Evolutionary conservation across 2,797 vertebrate species (phyloP), one percentile per base, ranked within the genome.

Genomic region (Merluccius polli): DNA sequence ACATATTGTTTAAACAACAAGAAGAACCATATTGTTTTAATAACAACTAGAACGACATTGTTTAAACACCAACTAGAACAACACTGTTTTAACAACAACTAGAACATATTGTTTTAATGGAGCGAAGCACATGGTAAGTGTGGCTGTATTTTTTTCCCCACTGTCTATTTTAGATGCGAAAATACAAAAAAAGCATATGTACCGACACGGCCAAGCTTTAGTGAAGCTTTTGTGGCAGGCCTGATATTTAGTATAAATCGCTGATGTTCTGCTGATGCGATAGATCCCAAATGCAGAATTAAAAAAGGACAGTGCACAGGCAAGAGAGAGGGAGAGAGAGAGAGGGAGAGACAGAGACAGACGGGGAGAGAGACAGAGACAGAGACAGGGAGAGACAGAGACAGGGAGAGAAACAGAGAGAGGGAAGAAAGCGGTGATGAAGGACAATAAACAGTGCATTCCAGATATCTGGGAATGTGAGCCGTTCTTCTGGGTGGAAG

Each of bases 391-490:
- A n/a, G 3, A 59, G 52, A 59, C 0, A 16, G 21, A 41, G 38
- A 59, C 3, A 24, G n/a, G 9, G 5, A 24, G 52, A 59, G 6
- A n/a, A 3, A 59, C 4, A 59, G 52, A 59, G 21, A 59, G 8
- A 71, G 4, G 7, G 44, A 29, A 70, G 65, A 63, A 30, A 70
- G 24, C n/a, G 73, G 30, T 73, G 69, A 70, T 70, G 69, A 32
- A 71, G 33, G 70, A 27, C 7, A 29, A 72, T 29, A 72, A 72
- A 72, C 36, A 29, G 7, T 72, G n/a, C 31, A 52, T 31, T 73
- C 38, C 71, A 72, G 36, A 72, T 72, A 36, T 41, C 11, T 41
- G 71, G 36, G 52, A 59, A 35, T 36, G 24, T 73, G 65, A 71
- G 30, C 8, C 1, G 4, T 59, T 59, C 7, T 24, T 59, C 52